Conservation (phyloP, 1,140 invertebrate genomes). For the Zaprionus kolodkinae region DNA sequence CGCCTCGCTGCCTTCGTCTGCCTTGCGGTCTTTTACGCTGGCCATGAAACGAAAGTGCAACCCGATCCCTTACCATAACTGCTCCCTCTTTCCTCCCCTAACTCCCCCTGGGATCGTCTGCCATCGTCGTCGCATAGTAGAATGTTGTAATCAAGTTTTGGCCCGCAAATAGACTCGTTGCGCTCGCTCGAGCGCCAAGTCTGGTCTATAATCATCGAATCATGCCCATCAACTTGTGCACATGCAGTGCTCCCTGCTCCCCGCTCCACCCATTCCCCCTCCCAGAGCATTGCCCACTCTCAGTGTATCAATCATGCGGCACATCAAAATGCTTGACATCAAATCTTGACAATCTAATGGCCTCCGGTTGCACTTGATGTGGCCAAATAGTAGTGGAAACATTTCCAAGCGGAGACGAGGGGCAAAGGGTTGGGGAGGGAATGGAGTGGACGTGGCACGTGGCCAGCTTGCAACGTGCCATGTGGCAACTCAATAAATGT, state of each 20-base stretch:
- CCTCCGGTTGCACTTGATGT: constrained; percentile 42
- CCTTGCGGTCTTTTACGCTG: constrained; percentile 49
- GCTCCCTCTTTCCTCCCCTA: constrained; percentile 10
- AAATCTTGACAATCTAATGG: constrained; percentile 74
- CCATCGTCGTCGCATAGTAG: constrained; percentile 9
- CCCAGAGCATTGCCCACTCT: neutral
- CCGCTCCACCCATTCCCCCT: neutral
- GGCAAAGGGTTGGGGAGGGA: neutral
- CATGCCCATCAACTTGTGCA: constrained; percentile 57
- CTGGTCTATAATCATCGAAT: constrained; percentile 81
- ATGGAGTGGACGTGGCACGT: neutral
- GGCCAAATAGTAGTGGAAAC: constrained; percentile 15
- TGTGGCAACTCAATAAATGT: neutral
- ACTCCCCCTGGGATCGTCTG: neutral
- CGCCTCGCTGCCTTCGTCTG: constrained; percentile 10
- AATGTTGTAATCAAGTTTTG: constrained; percentile 71
- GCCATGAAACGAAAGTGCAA: constrained; percentile 66
- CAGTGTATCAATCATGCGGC: constrained; percentile 54
- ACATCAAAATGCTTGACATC: constrained; percentile 73
- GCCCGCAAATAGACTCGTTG: constrained; percentile 75
- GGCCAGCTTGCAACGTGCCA: constrained; percentile 3
- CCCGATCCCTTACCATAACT: neutral
- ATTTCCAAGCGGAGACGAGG: neutral
- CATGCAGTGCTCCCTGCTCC: constrained; percentile 18
- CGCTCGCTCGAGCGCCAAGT: constrained; percentile 72